These are phyloP conservation scores for Crenichthys baileyi DNA, from an alignment of 2,797 vertebrate species.

Conservation along the genomic window DNA sequence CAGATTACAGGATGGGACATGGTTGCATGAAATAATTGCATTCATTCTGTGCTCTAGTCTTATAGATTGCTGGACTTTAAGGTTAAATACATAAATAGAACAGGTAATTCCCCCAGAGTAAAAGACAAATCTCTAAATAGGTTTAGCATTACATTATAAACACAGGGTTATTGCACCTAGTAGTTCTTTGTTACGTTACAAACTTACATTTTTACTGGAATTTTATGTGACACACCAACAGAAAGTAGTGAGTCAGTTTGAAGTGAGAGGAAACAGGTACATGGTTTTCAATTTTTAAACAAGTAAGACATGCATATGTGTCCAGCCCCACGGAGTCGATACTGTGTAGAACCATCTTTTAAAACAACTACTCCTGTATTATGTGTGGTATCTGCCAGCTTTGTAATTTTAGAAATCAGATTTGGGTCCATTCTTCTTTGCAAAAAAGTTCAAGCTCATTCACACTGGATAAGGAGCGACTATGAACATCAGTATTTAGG, in stretches of 20 bases:
- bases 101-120: too few species aligned
- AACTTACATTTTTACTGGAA: background rate
- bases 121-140: too few species aligned
- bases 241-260: background rate
- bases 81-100: too few species aligned
- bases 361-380: too few species aligned
- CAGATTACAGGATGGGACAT: conserved; percentile 1
- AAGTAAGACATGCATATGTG: too few species aligned
- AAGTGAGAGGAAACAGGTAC: background rate
- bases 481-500: background rate
- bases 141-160: too few species aligned
- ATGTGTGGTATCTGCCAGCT: too few species aligned
- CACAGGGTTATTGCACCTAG: background rate
- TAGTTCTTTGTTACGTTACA: background rate
- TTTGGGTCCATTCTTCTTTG: too few species aligned
- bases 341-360: too few species aligned
- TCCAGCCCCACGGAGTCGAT: too few species aligned
- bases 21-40: background rate
- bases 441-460: background rate
- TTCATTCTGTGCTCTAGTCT: background rate
- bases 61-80: too few species aligned
- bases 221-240: background rate
- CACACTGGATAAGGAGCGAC: background rate
- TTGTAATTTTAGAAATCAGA: too few species aligned
- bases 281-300: background rate